Percentiles rank a stretch among this genome's conserved stretches.
phyloP scores from a whole-genome alignment of 1,140 invertebrate species.

The Pemphigus obesinymphae region DNA sequence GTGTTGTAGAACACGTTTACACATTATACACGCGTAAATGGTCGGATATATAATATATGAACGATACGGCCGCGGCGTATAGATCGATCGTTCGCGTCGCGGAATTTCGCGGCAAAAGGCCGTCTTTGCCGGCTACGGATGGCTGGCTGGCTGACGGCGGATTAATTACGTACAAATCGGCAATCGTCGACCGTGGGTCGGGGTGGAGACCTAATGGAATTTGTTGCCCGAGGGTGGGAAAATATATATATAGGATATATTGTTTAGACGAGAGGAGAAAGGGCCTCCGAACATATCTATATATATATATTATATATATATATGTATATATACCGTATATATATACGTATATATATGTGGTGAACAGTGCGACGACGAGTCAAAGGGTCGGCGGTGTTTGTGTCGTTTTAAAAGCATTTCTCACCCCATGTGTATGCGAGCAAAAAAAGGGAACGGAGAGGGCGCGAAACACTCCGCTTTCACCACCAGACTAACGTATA shows the following conservation, averaged over 20 bases:
- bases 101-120: background rate
- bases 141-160: too few species aligned
- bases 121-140: background rate
- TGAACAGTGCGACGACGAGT: background rate
- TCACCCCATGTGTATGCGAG: background rate
- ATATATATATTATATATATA: background rate
- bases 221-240: slow-evolving; percentile 18
- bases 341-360: background rate
- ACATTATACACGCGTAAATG: background rate
- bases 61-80: too few species aligned
- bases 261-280: background rate
- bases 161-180: slow-evolving; percentile 13
- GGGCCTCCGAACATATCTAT: background rate
- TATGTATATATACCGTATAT: too few species aligned
- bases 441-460: background rate
- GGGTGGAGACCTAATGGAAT: slow-evolving; percentile 17
- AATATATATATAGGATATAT: background rate
- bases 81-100: background rate
- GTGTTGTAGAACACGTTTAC: background rate
- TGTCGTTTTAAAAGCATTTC: slow-evolving; percentile 36
- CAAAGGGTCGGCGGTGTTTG: background rate
- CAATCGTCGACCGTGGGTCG: background rate
- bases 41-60: background rate
- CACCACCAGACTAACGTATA: background rate
- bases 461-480: slow-evolving; percentile 7